phyloP scores from a whole-genome alignment of 1,140 invertebrate genomes.

The Aleiodes sp. region DNA sequence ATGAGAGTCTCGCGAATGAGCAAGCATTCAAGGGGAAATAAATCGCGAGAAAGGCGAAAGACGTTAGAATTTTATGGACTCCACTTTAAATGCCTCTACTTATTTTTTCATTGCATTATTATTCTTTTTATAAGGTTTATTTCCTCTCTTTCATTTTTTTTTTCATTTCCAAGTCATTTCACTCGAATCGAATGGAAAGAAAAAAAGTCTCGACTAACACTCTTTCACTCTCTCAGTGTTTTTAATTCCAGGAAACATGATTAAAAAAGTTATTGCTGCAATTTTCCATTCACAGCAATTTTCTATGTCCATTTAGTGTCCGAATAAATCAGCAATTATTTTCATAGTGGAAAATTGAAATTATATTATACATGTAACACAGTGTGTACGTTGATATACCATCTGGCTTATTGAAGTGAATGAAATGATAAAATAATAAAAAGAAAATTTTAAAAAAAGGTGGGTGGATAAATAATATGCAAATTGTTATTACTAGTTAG shows the following conservation, averaged over 20 bases:
- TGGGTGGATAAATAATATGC: slow-evolving; percentile 17
- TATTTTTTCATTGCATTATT: neutral
- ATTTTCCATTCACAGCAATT: slow-evolving; percentile 6
- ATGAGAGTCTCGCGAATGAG: slow-evolving; percentile 3
- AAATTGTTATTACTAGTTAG: slow-evolving; percentile 7
- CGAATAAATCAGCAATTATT: slow-evolving; percentile 18
- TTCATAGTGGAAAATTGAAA: neutral
- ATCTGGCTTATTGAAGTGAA: neutral
- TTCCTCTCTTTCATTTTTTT: no score
- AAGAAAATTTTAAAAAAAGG: no score
- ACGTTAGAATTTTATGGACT: slow-evolving; percentile 45
- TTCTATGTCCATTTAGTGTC: slow-evolving; percentile 16
- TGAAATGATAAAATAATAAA: no score
- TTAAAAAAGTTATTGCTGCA: slow-evolving; percentile 7
- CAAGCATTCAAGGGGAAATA: slow-evolving; percentile 40
- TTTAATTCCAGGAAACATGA: slow-evolving; percentile 5
- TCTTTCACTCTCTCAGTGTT: neutral
- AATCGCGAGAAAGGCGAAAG: slow-evolving; percentile 44
- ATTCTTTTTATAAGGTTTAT: no score
- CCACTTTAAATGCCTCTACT: neutral
- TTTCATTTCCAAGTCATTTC: no score
- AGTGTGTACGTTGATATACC: neutral
- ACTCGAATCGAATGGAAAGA: no score
- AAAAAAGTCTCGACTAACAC: no score
- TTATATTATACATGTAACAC: slow-evolving; percentile 8